Conservation (phyloP, 2,888 invertebrate genomes). For the Thecocarcelia acutangulata region DNA sequence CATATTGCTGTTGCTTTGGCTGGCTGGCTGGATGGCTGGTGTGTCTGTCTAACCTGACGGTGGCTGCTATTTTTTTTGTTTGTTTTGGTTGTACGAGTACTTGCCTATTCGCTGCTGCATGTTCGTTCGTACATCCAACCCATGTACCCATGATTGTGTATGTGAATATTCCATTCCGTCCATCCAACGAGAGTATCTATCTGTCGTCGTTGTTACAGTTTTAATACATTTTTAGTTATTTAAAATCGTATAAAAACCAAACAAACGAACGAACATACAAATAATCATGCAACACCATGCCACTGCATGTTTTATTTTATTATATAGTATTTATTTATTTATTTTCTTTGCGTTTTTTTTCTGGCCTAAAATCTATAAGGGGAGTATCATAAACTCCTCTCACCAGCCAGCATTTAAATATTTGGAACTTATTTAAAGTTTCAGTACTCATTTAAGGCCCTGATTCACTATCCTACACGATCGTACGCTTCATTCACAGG, state of each 20-base stretch:
- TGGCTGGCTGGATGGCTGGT: background rate
- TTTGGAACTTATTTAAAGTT: background rate
- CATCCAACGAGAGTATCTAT: conserved; percentile 63
- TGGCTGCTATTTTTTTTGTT: background rate
- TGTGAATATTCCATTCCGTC: conserved; percentile 59
- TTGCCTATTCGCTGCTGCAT: no score
- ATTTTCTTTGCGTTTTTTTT: no score
- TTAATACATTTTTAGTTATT: conserved; percentile 63
- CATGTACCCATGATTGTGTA: background rate
- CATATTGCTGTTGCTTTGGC: background rate
- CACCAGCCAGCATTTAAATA: no score
- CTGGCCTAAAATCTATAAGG: conserved; percentile 10
- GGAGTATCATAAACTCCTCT: conserved; percentile 9
- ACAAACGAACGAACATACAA: conserved; percentile 35
- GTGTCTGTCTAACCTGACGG: conserved; percentile 9
- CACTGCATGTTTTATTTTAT: conserved; percentile 36
- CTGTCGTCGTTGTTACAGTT: conserved; percentile 68
- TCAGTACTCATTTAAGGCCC: background rate
- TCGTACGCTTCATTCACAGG: no score
- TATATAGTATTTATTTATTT: conserved; percentile 4
- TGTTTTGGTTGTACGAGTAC: no score
- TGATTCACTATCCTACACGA: no score
- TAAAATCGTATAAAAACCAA: conserved; percentile 42
- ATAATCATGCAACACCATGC: conserved; percentile 62
- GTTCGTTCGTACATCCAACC: background rate